Evolutionary conservation across 2,888 invertebrate species (phyloP), one percentile per base, ranked within the genome.

Genomic region (Acanthosoma haemorrhoidale): DNA sequence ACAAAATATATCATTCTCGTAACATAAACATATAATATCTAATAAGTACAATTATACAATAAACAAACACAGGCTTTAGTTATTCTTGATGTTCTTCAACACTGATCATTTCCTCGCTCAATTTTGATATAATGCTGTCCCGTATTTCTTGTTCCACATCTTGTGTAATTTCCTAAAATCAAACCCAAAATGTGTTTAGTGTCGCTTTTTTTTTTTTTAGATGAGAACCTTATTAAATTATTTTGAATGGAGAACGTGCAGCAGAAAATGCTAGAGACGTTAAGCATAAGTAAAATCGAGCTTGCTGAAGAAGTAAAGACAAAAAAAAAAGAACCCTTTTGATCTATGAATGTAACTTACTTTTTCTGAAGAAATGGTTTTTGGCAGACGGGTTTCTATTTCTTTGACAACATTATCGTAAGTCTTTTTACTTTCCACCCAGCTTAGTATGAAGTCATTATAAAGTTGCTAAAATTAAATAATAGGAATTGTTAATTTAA

Each of bases 141-240:
- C 67, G 5, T 51, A 67, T 67, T 43, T 67, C 32, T 21, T 57
- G 18, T 34, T 67, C 67, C 2, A 67, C 34, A 36, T 51, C 41
- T 66, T 41, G 29, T 16, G 43, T 18, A 67, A 32, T 32, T 31
- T 31, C 34, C 43, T 41, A 29, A 67, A 25, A 36, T 18, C 21
- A 18, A 58, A 51, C 8, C 21, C 4, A 58, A 58, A 58, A 11
- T 11, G 6, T 51, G 16, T 58, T 4, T n/a, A n/a, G n/a, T n/a
- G n/a, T n/a, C n/a, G n/a, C n/a, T n/a, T n/a, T n/a, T n/a, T n/a
- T n/a, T n/a, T n/a, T n/a, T n/a, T n/a, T n/a, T n/a, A n/a, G n/a
- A n/a, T n/a, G n/a, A n/a, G n/a, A n/a, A n/a, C n/a, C n/a, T n/a
- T n/a, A n/a, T n/a, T n/a, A n/a, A n/a, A n/a, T n/a, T n/a, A n/a